A percentile compares a stretch with the other conserved stretches of the same genome.
Conservation (phyloP, 2,113 vertebrate genomes). For the Aplodontia rufa region DNA sequence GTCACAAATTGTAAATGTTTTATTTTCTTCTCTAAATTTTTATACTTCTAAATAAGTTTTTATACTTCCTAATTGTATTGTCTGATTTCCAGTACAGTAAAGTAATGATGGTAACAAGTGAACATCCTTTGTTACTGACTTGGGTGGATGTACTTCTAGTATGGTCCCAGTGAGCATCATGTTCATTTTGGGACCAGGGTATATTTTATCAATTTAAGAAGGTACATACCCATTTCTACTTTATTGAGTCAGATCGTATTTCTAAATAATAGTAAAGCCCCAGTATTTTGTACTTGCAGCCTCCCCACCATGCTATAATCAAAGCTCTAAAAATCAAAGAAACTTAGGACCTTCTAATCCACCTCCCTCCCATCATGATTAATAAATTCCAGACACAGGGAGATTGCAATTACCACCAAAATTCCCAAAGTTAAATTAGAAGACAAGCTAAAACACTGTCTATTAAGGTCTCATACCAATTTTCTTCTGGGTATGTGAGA, state of each 20-base stretch:
- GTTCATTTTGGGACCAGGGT: background rate
- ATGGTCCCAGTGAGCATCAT: background rate
- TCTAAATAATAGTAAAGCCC: constrained; percentile 9
- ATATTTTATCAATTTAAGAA: constrained; percentile 33
- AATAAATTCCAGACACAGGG: constrained; percentile 7
- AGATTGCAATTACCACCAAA: background rate
- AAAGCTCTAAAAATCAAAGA: constrained; percentile 24
- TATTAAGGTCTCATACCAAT: background rate
- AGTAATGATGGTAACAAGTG: background rate
- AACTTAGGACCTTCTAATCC: background rate
- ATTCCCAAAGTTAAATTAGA: background rate
- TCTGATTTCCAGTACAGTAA: background rate
- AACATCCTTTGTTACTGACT: background rate
- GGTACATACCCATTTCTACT: background rate
- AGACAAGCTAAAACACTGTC: background rate
- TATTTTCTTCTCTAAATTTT: constrained; percentile 33
- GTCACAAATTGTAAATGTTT: background rate
- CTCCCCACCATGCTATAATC: background rate
- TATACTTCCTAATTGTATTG: background rate
- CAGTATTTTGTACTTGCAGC: background rate
- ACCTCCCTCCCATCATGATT: background rate
- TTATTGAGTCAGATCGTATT: constrained; percentile 8
- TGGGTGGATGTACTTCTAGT: background rate
- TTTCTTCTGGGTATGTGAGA: background rate
- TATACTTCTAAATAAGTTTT: background rate